phyloP scores from a whole-genome alignment of 1,140 invertebrate species.

The Heliconius congener region DNA sequence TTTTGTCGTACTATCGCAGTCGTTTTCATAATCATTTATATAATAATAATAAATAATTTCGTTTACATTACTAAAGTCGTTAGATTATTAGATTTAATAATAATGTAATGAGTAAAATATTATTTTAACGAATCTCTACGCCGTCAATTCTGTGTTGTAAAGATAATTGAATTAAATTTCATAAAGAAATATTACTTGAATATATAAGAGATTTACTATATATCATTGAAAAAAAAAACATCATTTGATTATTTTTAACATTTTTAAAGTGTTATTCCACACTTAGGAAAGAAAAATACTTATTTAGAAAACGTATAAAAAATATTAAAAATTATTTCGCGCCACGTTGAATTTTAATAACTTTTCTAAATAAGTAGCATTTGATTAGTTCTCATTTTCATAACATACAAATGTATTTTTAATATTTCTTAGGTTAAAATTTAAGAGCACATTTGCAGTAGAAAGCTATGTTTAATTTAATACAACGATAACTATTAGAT shows the following conservation, averaged over 20 bases:
- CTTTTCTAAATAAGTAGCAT: neutral
- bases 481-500: neutral
- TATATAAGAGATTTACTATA: slow-evolving; percentile 48
- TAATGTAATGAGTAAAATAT: slow-evolving; percentile 61
- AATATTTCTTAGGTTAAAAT: slow-evolving; percentile 4
- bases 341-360: too few species aligned
- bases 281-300: too few species aligned
- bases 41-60: slow-evolving; percentile 35
- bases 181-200: slow-evolving; percentile 47
- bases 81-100: slow-evolving; percentile 65
- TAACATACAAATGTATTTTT: slow-evolving; percentile 21
- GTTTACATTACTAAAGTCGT: slow-evolving; percentile 39
- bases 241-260: slow-evolving; percentile 20
- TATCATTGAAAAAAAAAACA: slow-evolving; percentile 25
- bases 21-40: slow-evolving; percentile 15
- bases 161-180: slow-evolving; percentile 59
- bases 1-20: neutral
- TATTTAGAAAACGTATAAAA: too few species aligned
- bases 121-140: slow-evolving; percentile 77
- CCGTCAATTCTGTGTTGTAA: slow-evolving; percentile 78
- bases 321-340: too few species aligned
- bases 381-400: slow-evolving; percentile 21
- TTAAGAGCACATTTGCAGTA: slow-evolving; percentile 10
- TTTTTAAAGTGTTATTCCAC: slow-evolving; percentile 3
- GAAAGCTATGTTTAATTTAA: neutral